phyloP scores from a whole-genome alignment of 2,797 vertebrate species.

The Nannoperca obscura region DNA sequence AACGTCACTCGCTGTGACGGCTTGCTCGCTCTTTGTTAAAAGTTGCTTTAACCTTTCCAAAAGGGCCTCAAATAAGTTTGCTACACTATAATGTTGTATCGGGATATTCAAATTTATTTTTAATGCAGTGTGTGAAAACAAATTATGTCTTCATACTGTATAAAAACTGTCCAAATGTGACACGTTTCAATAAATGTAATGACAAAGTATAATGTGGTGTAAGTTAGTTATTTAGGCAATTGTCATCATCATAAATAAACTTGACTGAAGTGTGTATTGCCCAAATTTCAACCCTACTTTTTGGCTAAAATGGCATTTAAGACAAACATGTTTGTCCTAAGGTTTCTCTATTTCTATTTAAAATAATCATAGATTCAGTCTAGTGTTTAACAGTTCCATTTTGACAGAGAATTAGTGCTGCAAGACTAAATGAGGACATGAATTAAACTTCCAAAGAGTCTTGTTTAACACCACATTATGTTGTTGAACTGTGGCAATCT shows the following conservation, averaged over 20 bases:
- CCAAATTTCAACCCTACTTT: background rate
- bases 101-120: background rate
- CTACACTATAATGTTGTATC: background rate
- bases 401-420: slow-evolving; percentile 41
- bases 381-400: slow-evolving; percentile 24
- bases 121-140: background rate
- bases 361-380: slow-evolving; percentile 35
- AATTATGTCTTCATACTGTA: background rate
- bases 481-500: slow-evolving; percentile 28
- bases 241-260: background rate
- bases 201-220: background rate
- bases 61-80: background rate
- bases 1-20: slow-evolving; percentile 22
- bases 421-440: slow-evolving; percentile 49
- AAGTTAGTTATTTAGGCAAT: background rate
- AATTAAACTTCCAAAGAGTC: slow-evolving; percentile 49
- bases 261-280: background rate
- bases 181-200: slow-evolving; percentile 4
- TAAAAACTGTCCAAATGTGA: background rate
- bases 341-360: slow-evolving; percentile 14
- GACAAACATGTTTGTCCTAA: background rate
- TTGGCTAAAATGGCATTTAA: slow-evolving; percentile 8
- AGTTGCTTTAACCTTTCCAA: slow-evolving; percentile 1
- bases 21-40: background rate
- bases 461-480: slow-evolving; percentile 40